Percentiles rank a stretch among this genome's conserved stretches.
These are phyloP conservation scores for Halichoerus grypus DNA, from an alignment of 2,113 vertebrate species.

Conservation along the genomic window DNA sequence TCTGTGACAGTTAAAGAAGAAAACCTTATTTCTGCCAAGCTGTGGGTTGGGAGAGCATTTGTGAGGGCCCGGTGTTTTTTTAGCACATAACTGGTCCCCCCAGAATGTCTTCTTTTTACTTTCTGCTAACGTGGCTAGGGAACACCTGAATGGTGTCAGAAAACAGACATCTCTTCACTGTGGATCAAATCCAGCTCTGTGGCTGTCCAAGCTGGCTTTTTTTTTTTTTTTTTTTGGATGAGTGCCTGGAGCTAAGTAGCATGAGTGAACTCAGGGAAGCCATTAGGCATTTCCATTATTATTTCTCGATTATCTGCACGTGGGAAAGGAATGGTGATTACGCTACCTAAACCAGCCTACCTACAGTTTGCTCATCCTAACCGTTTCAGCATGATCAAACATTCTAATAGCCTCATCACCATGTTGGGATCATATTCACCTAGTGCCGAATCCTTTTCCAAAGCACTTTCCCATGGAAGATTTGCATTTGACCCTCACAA, in stretches of 20 bases:
- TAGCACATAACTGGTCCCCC: background rate
- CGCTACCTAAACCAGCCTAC: background rate
- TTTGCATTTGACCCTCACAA: background rate
- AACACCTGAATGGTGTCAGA: constrained; percentile 22
- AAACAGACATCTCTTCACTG: constrained; percentile 30
- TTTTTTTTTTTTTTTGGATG: background rate
- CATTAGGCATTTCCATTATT: constrained; percentile 30
- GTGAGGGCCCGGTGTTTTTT: background rate
- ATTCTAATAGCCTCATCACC: background rate
- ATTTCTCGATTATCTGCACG: constrained; percentile 5
- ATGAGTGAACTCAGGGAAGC: background rate
- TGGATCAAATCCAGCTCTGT: constrained; percentile 36
- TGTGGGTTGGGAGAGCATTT: constrained; percentile 9
- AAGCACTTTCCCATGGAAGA: background rate
- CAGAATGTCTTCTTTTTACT: constrained; percentile 26
- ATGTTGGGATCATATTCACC: background rate
- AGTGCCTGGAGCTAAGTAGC: constrained; percentile 8
- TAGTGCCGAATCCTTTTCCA: constrained; percentile 1
- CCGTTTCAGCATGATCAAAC: background rate
- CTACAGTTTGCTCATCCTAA: background rate
- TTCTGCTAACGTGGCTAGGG: background rate
- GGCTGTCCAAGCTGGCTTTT: background rate
- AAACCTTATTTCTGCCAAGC: constrained; percentile 45
- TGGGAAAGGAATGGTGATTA: constrained; percentile 27
- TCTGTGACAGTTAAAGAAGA: constrained; percentile 38